Evolutionary conservation across 2,888 invertebrate genomes (phyloP).

Genomic region (Pandemis cinnamomeana): DNA sequence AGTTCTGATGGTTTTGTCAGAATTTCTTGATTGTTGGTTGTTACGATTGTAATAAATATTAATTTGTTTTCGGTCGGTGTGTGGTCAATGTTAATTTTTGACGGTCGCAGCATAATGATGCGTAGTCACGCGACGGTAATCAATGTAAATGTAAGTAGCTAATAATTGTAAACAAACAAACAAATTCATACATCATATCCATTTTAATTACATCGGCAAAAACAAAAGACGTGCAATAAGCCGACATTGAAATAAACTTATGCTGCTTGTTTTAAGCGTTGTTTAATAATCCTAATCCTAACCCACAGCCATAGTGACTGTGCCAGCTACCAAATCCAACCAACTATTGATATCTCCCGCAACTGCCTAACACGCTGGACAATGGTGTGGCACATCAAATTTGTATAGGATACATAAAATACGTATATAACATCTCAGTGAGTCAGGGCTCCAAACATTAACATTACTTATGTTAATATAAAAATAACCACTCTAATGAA

Average conservation of each 20-base stretch:
- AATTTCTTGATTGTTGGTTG: conserved; percentile 19
- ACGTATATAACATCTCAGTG: no score
- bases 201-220: conserved; percentile 16
- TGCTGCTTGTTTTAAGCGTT: no score
- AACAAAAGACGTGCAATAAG: background rate
- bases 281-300: no score
- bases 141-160: conserved; percentile 48
- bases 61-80: conserved; percentile 47
- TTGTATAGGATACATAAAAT: no score
- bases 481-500: background rate
- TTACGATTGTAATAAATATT: conserved; percentile 30
- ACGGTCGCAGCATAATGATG: conserved; percentile 61
- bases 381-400: no score
- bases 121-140: conserved; percentile 58
- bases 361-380: no score
- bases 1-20: conserved; percentile 28
- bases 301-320: no score
- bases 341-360: no score
- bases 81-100: conserved; percentile 61
- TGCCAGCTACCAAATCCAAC: no score
- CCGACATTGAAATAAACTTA: no score
- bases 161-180: conserved; percentile 42
- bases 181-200: conserved; percentile 22
- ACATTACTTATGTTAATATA: background rate
- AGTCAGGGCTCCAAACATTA: background rate